A percentile compares a stretch with the other conserved stretches of the same genome.
phyloP scores from a whole-genome alignment of 2,888 invertebrate genomes.

The Agrilus mali region DNA sequence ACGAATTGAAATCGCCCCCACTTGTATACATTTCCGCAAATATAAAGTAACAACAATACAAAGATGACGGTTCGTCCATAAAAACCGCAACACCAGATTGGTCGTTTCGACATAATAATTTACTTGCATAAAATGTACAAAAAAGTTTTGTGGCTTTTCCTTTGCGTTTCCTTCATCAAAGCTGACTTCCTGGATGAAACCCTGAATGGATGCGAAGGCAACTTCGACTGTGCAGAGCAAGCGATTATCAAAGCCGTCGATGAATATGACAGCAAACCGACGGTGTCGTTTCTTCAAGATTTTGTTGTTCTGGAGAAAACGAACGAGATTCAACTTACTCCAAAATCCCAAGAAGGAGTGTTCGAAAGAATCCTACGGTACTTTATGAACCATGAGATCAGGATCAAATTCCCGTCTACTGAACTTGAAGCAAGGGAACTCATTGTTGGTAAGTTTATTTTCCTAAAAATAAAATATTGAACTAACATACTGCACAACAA shows the following conservation, averaged over 20 bases:
- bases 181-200: constrained; percentile 11
- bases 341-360: constrained; percentile 24
- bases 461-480: not conserved
- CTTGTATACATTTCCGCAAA: constrained; percentile 9
- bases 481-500: too few relatives aligned
- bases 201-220: constrained; percentile 22
- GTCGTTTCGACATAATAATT: constrained; percentile 1
- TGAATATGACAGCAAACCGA: constrained; percentile 32
- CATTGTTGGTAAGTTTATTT: constrained; percentile 16
- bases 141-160: constrained; percentile 10
- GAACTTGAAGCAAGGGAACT: constrained; percentile 23
- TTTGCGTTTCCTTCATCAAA: constrained; percentile 28
- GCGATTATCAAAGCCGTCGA: constrained; percentile 36
- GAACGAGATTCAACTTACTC: constrained; percentile 19
- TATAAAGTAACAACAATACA: constrained; percentile 14
- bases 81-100: too few relatives aligned
- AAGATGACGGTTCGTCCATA: constrained; percentile 2
- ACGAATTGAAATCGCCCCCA: constrained; percentile 20
- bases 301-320: constrained; percentile 28
- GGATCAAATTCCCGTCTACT: constrained; percentile 31
- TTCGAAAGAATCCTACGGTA: constrained; percentile 38
- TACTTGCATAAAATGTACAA: constrained; percentile 15
- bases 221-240: constrained; percentile 29
- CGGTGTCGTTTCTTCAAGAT: constrained; percentile 33
- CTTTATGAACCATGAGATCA: constrained; percentile 36